Evolutionary conservation across 1,140 invertebrate genomes (phyloP).

Genomic region (Mylabris phalerata): DNA sequence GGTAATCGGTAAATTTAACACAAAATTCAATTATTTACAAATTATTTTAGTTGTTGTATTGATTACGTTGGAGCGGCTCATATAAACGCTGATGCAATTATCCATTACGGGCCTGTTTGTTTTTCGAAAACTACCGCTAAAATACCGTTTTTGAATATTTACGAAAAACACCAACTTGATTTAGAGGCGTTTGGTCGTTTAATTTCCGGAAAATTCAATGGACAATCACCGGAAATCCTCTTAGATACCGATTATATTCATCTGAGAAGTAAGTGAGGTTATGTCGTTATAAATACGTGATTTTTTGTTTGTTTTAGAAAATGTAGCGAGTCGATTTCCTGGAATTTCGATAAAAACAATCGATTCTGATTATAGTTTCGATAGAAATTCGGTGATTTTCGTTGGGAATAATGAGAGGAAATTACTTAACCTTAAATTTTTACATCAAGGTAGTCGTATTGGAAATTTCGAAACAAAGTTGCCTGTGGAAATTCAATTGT

Average conservation of each 20-base stretch:
- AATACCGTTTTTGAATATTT: constrained; percentile 67
- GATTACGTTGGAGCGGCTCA: constrained; percentile 88
- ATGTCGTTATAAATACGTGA: not conserved
- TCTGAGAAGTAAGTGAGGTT: constrained; percentile 21
- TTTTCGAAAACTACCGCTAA: constrained; percentile 62
- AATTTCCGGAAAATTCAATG: constrained; percentile 7
- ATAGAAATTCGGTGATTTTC: constrained; percentile 22
- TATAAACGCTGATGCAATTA: constrained; percentile 70
- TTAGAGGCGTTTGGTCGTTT: constrained; percentile 15
- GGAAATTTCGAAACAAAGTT: not conserved
- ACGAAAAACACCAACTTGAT: constrained; percentile 55
- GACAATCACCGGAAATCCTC: constrained; percentile 16
- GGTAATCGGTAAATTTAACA: constrained; percentile 46
- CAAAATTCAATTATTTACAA: constrained; percentile 4
- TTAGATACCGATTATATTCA: constrained; percentile 31
- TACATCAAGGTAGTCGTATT: constrained; percentile 25
- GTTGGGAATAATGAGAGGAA: constrained; percentile 30
- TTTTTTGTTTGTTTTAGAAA: constrained; percentile 9
- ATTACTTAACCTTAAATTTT: constrained; percentile 31
- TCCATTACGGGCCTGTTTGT: constrained; percentile 89
- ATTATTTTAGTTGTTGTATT: constrained; percentile 73
- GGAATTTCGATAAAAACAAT: constrained; percentile 26
- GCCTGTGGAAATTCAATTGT: constrained; percentile 10
- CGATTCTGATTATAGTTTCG: constrained; percentile 17
- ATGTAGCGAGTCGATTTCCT: constrained; percentile 22